phyloP scores from a whole-genome alignment of 2,888 invertebrate species.

The Hedya salicella region DNA sequence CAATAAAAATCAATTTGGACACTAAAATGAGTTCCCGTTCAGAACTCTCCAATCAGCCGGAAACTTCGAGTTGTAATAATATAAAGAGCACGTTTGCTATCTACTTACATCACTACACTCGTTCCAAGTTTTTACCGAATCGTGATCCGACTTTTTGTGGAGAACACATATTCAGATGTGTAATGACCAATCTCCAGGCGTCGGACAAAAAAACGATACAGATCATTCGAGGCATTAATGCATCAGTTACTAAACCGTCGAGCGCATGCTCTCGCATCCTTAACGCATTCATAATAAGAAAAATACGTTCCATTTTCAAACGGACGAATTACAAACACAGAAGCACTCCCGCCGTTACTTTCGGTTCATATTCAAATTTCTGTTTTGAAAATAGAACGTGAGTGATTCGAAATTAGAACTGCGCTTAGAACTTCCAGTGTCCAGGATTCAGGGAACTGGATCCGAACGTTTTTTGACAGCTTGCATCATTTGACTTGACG shows the following conservation, averaged over 20 bases:
- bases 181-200: slow-evolving; percentile 83
- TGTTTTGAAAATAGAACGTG: slow-evolving; percentile 69
- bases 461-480: slow-evolving; percentile 55
- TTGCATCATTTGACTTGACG: slow-evolving; percentile 53
- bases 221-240: slow-evolving; percentile 81
- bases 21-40: slow-evolving; percentile 60
- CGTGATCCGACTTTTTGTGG: slow-evolving; percentile 79
- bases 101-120: slow-evolving; percentile 75
- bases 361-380: slow-evolving; percentile 78
- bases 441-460: slow-evolving; percentile 48
- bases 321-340: slow-evolving; percentile 75
- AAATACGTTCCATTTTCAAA: slow-evolving; percentile 78
- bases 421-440: slow-evolving; percentile 42
- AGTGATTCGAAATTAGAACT: slow-evolving; percentile 60
- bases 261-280: slow-evolving; percentile 82
- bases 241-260: slow-evolving; percentile 84
- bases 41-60: slow-evolving; percentile 44
- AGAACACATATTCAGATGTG: slow-evolving; percentile 83
- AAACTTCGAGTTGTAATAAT: slow-evolving; percentile 41
- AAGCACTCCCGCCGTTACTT: slow-evolving; percentile 65
- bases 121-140: slow-evolving; percentile 77
- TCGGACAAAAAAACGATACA: slow-evolving; percentile 69
- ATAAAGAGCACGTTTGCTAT: slow-evolving; percentile 79
- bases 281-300: slow-evolving; percentile 81
- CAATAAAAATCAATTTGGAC: slow-evolving; percentile 73